phyloP scores from a whole-genome alignment of 2,113 vertebrate species.

The Promerops cafer region DNA sequence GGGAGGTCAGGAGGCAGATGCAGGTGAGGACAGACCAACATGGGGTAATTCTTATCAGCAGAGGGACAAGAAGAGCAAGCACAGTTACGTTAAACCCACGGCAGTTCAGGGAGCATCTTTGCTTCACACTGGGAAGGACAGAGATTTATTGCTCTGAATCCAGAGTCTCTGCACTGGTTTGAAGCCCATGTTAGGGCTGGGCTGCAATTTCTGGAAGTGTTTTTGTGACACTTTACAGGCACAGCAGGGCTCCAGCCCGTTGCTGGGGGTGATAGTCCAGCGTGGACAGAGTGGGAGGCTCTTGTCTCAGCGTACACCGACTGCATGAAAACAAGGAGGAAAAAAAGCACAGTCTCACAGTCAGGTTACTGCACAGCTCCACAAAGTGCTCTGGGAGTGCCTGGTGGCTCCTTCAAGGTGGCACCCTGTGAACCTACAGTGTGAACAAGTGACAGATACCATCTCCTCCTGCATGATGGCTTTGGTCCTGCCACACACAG shows the following conservation, averaged over 20 bases:
- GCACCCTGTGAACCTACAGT: background rate
- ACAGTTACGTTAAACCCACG: background rate
- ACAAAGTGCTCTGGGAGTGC: background rate
- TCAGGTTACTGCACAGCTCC: background rate
- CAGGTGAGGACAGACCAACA: background rate
- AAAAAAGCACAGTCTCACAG: background rate
- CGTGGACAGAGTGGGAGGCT: background rate
- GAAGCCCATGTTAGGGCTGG: background rate
- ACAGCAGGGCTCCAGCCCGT: background rate
- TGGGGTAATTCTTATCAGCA: background rate
- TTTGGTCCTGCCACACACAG: background rate
- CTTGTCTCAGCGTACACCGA: background rate
- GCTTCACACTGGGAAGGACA: background rate
- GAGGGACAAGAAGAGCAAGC: background rate
- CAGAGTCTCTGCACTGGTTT: background rate
- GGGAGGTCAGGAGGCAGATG: background rate
- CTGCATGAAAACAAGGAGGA: background rate
- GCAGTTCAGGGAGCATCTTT: background rate
- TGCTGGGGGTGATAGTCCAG: background rate
- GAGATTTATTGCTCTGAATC: background rate
- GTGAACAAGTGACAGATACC: background rate
- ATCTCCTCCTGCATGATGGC: background rate
- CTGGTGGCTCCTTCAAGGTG: background rate
- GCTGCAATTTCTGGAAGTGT: background rate
- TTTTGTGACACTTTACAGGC: background rate